Base-by-base conservation (phyloP, 2,888 invertebrate species). In the Spodoptera littoralis region DNA sequence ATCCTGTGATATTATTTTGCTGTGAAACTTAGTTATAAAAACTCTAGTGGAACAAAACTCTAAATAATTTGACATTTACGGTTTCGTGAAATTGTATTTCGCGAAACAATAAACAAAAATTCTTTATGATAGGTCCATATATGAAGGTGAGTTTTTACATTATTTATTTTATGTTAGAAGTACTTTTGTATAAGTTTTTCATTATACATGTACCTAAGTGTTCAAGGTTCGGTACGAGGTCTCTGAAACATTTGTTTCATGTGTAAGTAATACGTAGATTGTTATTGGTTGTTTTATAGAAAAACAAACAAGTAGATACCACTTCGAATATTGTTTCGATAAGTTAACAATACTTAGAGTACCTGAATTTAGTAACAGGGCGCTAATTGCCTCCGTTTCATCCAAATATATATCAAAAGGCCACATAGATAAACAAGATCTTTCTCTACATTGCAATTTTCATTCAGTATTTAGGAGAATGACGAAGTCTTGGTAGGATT, bases 41-140 rank as follows among this genome's bases (percentile, higher is more conserved):
- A 79, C 77, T 77, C 77, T 86, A 79, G 76, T 84, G 83, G 50
- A 36, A 65, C 43, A 52, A 69, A 66, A 65, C 59, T 54, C 60
- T 66, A n/a, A 36, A 71, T 80, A 81, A 76, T 73, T 63, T 56
- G 61, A 76, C 66, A 79, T 77, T 76, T 79, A 66, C 78, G 75
- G 91, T 93, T 94, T 93, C 92, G 94, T 94, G 94, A 91, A 92
- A 90, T 90, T 83, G 76, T 68, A 87, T 93, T 94, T 94, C 93
- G 92, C 93, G 93, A 87, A 91, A 88, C 92, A 83, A 84, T 85
- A 70, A 76, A 75, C 79, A 87, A 92, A 88, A 87, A 80, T 88
- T 93, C 94, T 94, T 93, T 94, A 94, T 94, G 94, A 94, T 93
- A 94, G 94, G 94, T 88, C 94, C 94, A 88, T 92, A 93, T 91